Percentiles rank a stretch among this genome's conserved stretches.
These are phyloP conservation scores for Mastomys natalensis DNA, from an alignment of 2,113 vertebrate species.

Conservation along the genomic window DNA sequence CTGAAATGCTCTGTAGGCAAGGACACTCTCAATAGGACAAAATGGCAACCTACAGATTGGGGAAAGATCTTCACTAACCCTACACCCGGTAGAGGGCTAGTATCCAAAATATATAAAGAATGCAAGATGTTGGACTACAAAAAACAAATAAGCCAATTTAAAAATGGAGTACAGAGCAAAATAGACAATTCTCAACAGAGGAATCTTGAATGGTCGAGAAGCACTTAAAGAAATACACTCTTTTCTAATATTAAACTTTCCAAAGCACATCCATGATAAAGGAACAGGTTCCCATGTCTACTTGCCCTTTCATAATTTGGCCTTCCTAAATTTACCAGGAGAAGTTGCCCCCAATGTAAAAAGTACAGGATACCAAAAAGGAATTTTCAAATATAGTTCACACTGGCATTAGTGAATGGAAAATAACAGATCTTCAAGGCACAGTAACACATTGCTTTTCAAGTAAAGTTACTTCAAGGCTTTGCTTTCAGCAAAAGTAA, in stretches of 20 bases:
- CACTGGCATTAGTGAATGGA: neutral
- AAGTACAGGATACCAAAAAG: neutral
- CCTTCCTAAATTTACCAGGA: neutral
- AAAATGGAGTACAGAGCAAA: too few species aligned
- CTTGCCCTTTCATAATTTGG: neutral
- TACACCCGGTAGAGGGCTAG: too few species aligned
- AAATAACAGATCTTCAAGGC: neutral
- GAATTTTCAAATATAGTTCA: neutral
- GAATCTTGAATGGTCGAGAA: too few species aligned
- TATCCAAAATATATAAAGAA: too few species aligned
- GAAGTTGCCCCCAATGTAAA: neutral
- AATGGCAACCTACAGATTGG: too few species aligned
- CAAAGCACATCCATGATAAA: neutral
- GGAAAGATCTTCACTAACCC: too few species aligned
- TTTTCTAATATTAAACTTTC: neutral
- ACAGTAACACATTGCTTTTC: neutral
- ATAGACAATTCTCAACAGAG: too few species aligned
- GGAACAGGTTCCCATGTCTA: neutral
- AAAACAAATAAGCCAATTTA: too few species aligned
- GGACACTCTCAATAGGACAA: too few species aligned
- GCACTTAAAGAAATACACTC: neutral
- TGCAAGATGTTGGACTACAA: too few species aligned
- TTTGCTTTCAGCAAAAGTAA: conserved; percentile 17
- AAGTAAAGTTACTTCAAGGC: neutral
- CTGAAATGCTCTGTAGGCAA: too few species aligned